A percentile compares a stretch with the other conserved stretches of the same genome.
These are phyloP conservation scores for Theretra japonica DNA, from an alignment of 2,888 invertebrate species.

Conservation along the genomic window DNA sequence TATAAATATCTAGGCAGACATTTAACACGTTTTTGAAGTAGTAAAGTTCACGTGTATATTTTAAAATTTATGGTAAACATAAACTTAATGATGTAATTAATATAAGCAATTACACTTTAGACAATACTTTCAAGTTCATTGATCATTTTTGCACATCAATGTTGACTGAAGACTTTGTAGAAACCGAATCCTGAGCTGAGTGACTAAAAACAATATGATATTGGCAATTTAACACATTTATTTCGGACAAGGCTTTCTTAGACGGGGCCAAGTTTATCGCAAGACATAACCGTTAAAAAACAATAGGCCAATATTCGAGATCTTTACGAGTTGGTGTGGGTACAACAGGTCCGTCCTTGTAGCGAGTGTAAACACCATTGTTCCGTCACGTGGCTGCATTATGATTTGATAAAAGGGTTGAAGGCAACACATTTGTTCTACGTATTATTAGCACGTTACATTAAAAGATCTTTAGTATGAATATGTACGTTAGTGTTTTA, in stretches of 20 bases:
- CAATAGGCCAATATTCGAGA: slow-evolving; percentile 55
- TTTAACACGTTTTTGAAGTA: neutral
- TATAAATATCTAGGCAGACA: neutral
- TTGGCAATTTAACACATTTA: slow-evolving; percentile 38
- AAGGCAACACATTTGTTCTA: slow-evolving; percentile 63
- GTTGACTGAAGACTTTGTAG: neutral
- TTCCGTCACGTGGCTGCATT: slow-evolving; percentile 78
- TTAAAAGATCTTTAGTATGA: neutral
- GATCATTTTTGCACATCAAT: slow-evolving; percentile 4
- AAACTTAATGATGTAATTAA: slow-evolving; percentile 15
- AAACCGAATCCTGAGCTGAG: neutral
- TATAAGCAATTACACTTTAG: neutral
- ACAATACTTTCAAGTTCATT: neutral
- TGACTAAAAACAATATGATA: slow-evolving; percentile 31
- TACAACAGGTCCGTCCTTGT: slow-evolving; percentile 67
- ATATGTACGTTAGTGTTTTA: neutral
- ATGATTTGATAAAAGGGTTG: slow-evolving; percentile 72
- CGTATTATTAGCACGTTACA: neutral
- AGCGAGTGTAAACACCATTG: slow-evolving; percentile 77
- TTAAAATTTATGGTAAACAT: slow-evolving; percentile 18
- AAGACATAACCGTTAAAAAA: slow-evolving; percentile 51
- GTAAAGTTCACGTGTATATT: neutral
- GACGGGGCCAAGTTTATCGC: slow-evolving; percentile 50
- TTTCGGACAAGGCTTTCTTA: slow-evolving; percentile 39
- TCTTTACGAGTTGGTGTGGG: slow-evolving; percentile 48